Evolutionary conservation across 2,888 invertebrate genomes (phyloP).

Genomic region (Hetaerina titia): DNA sequence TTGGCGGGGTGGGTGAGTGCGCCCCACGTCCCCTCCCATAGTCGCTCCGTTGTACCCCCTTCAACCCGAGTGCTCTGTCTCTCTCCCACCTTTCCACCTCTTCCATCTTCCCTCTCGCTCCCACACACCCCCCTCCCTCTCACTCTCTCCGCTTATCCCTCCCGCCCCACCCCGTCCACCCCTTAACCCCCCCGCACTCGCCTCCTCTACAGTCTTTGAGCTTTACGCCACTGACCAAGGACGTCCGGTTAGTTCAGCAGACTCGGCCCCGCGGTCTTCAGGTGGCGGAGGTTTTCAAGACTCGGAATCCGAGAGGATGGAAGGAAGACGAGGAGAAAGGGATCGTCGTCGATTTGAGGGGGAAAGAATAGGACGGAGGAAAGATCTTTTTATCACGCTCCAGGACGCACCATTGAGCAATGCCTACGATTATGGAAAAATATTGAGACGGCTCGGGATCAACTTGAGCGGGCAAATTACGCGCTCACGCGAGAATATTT

Average conservation of each 20-base stretch:
- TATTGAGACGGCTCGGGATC: too few relatives aligned
- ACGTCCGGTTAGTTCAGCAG: slow-evolving; percentile 47
- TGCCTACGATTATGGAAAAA: too few relatives aligned
- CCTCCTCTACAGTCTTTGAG: not conserved
- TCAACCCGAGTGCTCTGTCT: too few relatives aligned
- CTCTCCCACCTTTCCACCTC: not conserved
- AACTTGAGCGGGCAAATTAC: too few relatives aligned
- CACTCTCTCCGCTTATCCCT: not conserved
- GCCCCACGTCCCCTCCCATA: not conserved
- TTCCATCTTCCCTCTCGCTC: not conserved
- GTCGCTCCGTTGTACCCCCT: not conserved
- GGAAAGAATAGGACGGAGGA: too few relatives aligned
- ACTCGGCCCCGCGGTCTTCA: not conserved
- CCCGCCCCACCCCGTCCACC: too few relatives aligned
- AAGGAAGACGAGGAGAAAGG: not conserved
- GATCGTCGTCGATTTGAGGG: not conserved
- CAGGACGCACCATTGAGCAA: too few relatives aligned
- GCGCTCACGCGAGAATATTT: too few relatives aligned
- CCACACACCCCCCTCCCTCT: not conserved
- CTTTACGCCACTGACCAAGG: slow-evolving; percentile 59
- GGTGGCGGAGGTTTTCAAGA: not conserved
- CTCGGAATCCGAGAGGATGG: not conserved
- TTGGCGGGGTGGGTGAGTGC: not conserved
- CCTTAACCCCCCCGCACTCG: not conserved
- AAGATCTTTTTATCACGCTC: too few relatives aligned